Percentiles rank a stretch among this genome's conserved stretches.
Evolutionary conservation across 2,888 invertebrate species (phyloP).

Genomic region (Ditylenchus weischeri): DNA sequence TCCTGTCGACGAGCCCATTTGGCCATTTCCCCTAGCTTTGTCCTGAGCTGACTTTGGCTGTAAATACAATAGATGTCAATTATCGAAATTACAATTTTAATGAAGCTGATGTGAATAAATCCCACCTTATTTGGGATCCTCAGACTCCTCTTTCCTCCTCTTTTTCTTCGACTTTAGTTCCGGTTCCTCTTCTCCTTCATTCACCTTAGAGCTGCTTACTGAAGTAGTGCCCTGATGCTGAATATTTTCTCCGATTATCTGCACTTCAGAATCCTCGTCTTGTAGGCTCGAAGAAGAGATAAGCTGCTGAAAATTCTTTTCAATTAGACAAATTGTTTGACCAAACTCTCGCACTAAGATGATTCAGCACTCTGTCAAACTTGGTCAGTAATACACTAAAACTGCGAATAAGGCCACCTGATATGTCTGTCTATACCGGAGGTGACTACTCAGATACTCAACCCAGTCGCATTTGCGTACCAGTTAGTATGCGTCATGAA

Average conservation of each 20-base stretch:
- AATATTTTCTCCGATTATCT: background rate
- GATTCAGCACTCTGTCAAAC: too few relatives aligned
- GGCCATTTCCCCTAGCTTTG: constrained; percentile 71
- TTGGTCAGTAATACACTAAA: too few relatives aligned
- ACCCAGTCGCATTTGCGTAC: too few relatives aligned
- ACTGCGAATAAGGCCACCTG: too few relatives aligned
- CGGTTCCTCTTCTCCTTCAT: background rate
- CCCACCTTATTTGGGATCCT: constrained; percentile 52
- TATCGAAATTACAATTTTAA: background rate
- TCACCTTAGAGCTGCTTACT: background rate
- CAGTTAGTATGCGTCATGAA: too few relatives aligned
- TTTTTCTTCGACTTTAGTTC: constrained; percentile 22
- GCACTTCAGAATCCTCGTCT: background rate
- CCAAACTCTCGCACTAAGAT: too few relatives aligned
- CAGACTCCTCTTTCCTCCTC: constrained; percentile 17
- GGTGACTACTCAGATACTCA: too few relatives aligned
- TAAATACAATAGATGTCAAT: constrained; percentile 51
- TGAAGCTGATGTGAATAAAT: too few relatives aligned
- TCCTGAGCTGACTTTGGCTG: constrained; percentile 58
- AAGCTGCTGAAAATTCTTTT: too few relatives aligned
- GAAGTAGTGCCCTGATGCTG: background rate
- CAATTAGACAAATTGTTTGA: too few relatives aligned
- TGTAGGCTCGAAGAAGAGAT: too few relatives aligned
- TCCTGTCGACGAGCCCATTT: constrained; percentile 95
- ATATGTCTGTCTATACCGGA: too few relatives aligned